Evolutionary conservation across 2,797 vertebrate species (phyloP), one percentile per base, ranked within the genome.

Genomic region (Ceryle rudis): DNA sequence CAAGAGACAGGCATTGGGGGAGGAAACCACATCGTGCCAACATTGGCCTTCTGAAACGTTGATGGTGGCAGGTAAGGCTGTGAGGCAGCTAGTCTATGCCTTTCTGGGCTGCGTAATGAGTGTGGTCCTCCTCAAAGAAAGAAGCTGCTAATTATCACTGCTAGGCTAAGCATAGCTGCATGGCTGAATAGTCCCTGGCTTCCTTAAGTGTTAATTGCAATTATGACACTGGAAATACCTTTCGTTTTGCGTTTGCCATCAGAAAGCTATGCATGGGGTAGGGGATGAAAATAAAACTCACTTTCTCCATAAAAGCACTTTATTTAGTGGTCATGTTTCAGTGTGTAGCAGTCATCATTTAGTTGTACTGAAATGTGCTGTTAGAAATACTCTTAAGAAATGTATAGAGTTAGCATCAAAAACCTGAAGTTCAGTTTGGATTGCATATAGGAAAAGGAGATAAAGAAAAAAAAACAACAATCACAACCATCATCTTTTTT

Each of bases 261-360:
- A 81, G 47, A 70, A 71, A 67, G 41, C 65, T 75, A 31, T 61
- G 61, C 51, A 47, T 66, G 28, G 58, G 49, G 41, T 78, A 86
- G 47, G 55, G 86, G 72, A 95, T 28, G 85, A 86, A 86, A 97
- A 96, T 91, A 97, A 96, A 94, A 70, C 70, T 82, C 75, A 90
- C 37, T 82, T 96, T 90, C 77, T 96, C 95, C 97, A 95, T 96
- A 98, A 98, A 98, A 98, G 94, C 94, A 94, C 91, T 98, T 98
- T 98, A 98, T 98, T 98, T 91, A 96, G 95, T 97, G 94, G 84
- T 97, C 87, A 92, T 95, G 91, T 96, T 95, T 96, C 78, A 93
- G 81, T 92, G 96, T 97, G 6, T 78, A 96, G 64, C 80, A 47
- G 72, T 83, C 95, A 84, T 94, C 75, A 62, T 86, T 96, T 44